Evolutionary conservation across 1,140 invertebrate genomes (phyloP).

Genomic region (Ridgeia piscesae): DNA sequence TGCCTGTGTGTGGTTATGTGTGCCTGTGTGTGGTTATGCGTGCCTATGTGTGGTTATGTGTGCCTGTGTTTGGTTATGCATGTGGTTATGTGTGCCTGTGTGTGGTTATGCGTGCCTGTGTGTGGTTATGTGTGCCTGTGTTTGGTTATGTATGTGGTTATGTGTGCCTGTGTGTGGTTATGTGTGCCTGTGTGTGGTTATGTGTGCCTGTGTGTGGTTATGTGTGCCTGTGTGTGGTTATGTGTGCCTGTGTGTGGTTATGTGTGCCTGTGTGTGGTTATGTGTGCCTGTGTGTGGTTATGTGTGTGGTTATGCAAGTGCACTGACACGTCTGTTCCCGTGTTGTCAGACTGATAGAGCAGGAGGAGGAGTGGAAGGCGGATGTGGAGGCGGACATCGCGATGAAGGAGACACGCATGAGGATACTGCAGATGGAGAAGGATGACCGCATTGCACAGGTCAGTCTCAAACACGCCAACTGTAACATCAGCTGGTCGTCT

Average conservation of each 20-base stretch:
- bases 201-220: slow-evolving; percentile 13
- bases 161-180: neutral
- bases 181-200: neutral
- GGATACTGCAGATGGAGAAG: slow-evolving; percentile 18
- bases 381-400: slow-evolving; percentile 25
- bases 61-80: slow-evolving; percentile 5
- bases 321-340: neutral
- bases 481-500: neutral
- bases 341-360: slow-evolving; percentile 17
- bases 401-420: slow-evolving; percentile 23
- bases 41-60: neutral
- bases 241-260: neutral
- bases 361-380: slow-evolving; percentile 24
- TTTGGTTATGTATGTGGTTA: neutral
- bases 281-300: neutral
- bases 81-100: neutral
- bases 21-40: neutral
- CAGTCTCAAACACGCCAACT: neutral
- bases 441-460: slow-evolving; percentile 22
- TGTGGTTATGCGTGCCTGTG: neutral
- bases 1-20: neutral
- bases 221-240: neutral
- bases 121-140: no score
- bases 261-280: neutral
- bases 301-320: slow-evolving; percentile 12